Base-by-base conservation (phyloP, 1,140 invertebrate genomes). In the Magallana gigas region DNA sequence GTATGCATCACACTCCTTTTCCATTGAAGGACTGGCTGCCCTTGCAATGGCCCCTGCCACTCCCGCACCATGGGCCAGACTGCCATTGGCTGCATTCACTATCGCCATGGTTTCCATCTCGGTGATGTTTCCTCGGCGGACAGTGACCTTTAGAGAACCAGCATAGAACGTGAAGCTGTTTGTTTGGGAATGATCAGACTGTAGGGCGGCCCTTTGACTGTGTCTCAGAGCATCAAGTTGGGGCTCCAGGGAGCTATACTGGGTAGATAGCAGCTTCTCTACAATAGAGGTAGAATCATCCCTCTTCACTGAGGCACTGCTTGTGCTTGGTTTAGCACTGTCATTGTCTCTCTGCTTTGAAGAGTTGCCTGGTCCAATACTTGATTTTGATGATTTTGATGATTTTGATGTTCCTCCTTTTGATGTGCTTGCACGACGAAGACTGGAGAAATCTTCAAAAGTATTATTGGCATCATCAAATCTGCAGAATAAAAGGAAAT, bases 11-110 rank as follows among this genome's bases (percentile, higher is more conserved):
- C 92, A 92, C 58, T 92, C 89, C 29, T 83, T 85, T 62, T 90
- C 87, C 80, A 92, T 84, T 58, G 87, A 59, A 14, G 85, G 83
- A 36, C 90, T 89, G 8, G 91, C 91, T 64, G 92, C 92, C 83
- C 80, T 88, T n/a, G 89, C 89, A 18, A 92, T 89, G 14, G 90
- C 88, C 11, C 87, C 87, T n/a, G 92, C 90, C 18, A 92, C 90
- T 1, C 92, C 92, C 14, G 89, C 90, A 4, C 80, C 88, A 81
- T 92, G 85, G 48, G 60, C 23, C 8, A 92, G 85, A 56, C 87
- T 82, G 57, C 87, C 84, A 89, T 92, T 92, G n/a, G 92, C 91
- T 57, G 92, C 88, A 88, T 90, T 92, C 5, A 92, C 92, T 59
- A 92, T 87, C 1, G 85, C 90, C 7, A 82, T 84, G 14, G 89